Evolutionary conservation across 2,888 invertebrate species (phyloP).

Genomic region (Cheilosia impressa): DNA sequence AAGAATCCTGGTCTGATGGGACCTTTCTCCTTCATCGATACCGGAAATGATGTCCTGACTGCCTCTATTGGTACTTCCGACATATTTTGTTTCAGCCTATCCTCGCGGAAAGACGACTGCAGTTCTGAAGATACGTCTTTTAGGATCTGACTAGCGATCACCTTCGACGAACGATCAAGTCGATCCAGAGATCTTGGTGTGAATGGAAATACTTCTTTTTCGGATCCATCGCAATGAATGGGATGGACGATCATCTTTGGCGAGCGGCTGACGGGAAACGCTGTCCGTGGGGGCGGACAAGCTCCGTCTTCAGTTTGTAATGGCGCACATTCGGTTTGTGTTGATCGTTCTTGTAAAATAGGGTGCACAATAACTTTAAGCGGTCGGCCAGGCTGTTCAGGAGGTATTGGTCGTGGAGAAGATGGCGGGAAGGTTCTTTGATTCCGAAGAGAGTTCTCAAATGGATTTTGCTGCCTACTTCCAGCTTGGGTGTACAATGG

Average conservation of each 20-base stretch:
- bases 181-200: conserved; percentile 42
- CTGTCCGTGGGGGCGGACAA: conserved; percentile 4
- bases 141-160: conserved; percentile 43
- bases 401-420: background rate
- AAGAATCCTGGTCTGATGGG: conserved; percentile 44
- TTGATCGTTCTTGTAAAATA: conserved; percentile 19
- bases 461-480: background rate
- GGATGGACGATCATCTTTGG: conserved; percentile 54
- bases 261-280: conserved; percentile 49
- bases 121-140: conserved; percentile 55
- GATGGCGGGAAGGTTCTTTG: background rate
- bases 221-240: conserved; percentile 6
- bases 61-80: background rate
- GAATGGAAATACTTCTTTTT: conserved; percentile 42
- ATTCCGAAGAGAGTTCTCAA: background rate
- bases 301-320: conserved; percentile 2
- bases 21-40: background rate
- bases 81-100: background rate
- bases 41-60: conserved; percentile 44
- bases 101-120: conserved; percentile 22
- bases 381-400: background rate
- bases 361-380: conserved; percentile 35
- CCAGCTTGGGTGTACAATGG: background rate
- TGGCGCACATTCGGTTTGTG: conserved; percentile 2
- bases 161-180: conserved; percentile 48